These are phyloP conservation scores for Microtus montanus DNA, from an alignment of 2,113 vertebrate genomes.

Conservation along the genomic window DNA sequence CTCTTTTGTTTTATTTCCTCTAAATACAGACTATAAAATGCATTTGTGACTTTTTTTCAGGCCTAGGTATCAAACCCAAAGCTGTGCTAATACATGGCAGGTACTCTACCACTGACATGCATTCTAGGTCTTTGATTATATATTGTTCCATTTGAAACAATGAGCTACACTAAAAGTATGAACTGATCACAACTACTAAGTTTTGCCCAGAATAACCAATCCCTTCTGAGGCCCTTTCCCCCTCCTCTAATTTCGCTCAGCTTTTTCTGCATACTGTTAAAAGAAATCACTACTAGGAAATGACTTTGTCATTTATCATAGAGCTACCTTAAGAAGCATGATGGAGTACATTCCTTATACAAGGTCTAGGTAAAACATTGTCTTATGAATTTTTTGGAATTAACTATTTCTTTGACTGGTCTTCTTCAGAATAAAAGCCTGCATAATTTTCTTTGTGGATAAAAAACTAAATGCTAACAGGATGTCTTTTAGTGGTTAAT, in stretches of 20 bases:
- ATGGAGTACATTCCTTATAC: background rate
- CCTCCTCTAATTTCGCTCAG: background rate
- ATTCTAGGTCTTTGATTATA: background rate
- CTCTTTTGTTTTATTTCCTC: background rate
- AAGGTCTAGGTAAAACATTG: slow-evolving; percentile 13
- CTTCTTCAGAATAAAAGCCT: background rate
- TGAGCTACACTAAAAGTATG: background rate
- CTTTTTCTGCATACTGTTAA: background rate
- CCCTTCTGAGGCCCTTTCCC: background rate
- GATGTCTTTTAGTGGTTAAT: background rate
- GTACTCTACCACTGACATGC: background rate
- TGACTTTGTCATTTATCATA: slow-evolving; percentile 9
- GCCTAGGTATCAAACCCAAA: background rate
- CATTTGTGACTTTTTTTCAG: background rate
- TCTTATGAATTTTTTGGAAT: background rate
- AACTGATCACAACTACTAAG: background rate
- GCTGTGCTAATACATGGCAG: background rate
- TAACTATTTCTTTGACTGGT: background rate
- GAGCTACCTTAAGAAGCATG: background rate
- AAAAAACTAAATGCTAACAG: background rate
- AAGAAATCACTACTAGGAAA: slow-evolving; percentile 25
- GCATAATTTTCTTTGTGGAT: background rate
- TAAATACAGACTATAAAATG: background rate
- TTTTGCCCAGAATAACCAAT: background rate
- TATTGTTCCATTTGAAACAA: background rate